Percentiles rank a stretch among this genome's conserved stretches.
Conservation (phyloP, 1,140 invertebrate species). For the Akabosia matsudoensis region DNA sequence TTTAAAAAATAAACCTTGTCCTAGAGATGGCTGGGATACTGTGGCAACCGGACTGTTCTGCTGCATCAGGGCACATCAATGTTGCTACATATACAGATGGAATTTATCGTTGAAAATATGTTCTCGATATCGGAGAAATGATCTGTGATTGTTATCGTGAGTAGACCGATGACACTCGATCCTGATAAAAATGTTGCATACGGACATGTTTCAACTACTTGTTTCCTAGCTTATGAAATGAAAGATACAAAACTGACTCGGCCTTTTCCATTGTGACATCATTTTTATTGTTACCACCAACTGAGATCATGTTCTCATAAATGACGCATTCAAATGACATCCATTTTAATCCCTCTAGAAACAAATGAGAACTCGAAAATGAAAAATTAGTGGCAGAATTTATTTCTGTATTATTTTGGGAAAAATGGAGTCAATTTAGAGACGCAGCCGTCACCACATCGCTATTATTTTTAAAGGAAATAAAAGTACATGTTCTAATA, state of each 20-base stretch:
- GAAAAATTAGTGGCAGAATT: not conserved
- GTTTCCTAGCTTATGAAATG: not conserved
- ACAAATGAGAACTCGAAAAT: not conserved
- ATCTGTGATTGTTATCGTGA: not conserved
- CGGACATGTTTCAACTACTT: not conserved
- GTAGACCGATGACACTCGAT: not conserved
- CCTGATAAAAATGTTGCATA: not conserved
- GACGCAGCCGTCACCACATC: not conserved
- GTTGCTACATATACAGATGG: too few relatives aligned
- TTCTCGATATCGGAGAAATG: not conserved
- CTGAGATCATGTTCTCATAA: not conserved
- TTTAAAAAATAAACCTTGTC: too few relatives aligned
- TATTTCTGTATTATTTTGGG: not conserved
- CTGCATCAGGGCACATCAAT: too few relatives aligned
- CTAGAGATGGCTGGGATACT: too few relatives aligned
- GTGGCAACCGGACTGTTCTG: too few relatives aligned
- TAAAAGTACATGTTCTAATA: too few relatives aligned
- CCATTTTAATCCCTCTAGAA: not conserved
- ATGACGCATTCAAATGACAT: not conserved
- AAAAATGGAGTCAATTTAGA: constrained; percentile 1
- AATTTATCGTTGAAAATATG: too few relatives aligned
- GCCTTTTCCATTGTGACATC: not conserved
- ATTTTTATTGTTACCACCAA: not conserved
- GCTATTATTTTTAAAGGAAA: not conserved
- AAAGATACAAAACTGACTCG: not conserved